Evolutionary conservation across 2,797 vertebrate species (phyloP).

Genomic region (Enteromius argenteus): DNA sequence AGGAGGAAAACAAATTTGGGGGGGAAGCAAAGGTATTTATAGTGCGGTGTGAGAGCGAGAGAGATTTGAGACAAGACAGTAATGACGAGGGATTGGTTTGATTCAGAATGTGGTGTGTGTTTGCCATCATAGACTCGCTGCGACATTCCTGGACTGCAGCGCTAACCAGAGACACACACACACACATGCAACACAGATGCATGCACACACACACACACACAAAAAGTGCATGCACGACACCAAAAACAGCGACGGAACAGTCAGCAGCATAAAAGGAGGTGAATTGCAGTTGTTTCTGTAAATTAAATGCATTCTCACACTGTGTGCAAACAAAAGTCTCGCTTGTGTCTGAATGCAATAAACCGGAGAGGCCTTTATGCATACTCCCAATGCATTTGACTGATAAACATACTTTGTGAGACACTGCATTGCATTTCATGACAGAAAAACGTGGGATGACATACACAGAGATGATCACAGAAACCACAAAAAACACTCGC

Average conservation of each 20-base stretch:
- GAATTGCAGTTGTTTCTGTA: not conserved
- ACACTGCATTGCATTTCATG: not conserved
- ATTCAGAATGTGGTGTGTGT: constrained; percentile 47
- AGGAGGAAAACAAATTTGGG: constrained; percentile 79
- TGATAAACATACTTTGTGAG: constrained; percentile 9
- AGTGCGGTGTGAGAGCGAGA: constrained; percentile 64
- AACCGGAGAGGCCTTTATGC: not conserved
- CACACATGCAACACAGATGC: constrained; percentile 1
- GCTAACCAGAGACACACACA: constrained; percentile 41
- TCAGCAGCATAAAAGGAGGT: not conserved
- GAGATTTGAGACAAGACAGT: constrained; percentile 43
- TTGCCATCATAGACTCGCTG: constrained; percentile 41
- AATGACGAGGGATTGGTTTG: constrained; percentile 52
- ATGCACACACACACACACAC: not conserved
- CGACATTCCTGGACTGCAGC: constrained; percentile 44
- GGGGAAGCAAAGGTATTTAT: constrained; percentile 81
- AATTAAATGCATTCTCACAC: not conserved
- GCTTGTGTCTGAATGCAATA: not conserved
- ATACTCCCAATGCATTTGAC: not conserved
- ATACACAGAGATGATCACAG: not conserved
- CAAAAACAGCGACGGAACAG: not conserved
- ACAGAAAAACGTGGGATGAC: not conserved
- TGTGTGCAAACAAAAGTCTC: not conserved
- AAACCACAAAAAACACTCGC: not conserved
- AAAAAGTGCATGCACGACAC: not conserved